These are phyloP conservation scores for Melinaea menophilus DNA, from an alignment of 2,888 invertebrate genomes.

Conservation along the genomic window DNA sequence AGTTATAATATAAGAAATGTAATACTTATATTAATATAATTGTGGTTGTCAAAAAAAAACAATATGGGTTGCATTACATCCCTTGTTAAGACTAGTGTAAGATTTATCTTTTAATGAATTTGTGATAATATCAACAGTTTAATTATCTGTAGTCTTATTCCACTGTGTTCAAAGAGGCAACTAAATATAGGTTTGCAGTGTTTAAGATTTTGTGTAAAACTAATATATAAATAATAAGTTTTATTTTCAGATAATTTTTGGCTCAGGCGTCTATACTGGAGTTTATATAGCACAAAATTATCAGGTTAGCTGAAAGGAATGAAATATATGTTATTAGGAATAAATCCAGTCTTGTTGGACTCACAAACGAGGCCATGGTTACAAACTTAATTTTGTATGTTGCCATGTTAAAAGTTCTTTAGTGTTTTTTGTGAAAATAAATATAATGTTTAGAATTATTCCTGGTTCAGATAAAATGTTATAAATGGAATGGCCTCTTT, in stretches of 20 bases:
- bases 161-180: constrained; percentile 1
- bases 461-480: constrained; percentile 31
- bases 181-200: background rate
- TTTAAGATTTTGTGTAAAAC: too few relatives aligned
- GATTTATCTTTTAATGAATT: constrained; percentile 26
- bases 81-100: constrained; percentile 44
- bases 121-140: constrained; percentile 3
- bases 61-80: constrained; percentile 40
- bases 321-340: background rate
- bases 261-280: constrained; percentile 84
- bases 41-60: constrained; percentile 10
- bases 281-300: constrained; percentile 87
- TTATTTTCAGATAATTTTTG: constrained; percentile 80
- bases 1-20: constrained; percentile 5
- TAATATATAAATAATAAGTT: constrained; percentile 29
- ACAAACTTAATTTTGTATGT: background rate
- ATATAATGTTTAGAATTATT: constrained; percentile 15
- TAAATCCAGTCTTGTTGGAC: background rate
- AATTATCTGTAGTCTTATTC: constrained; percentile 3
- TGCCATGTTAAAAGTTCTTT: background rate
- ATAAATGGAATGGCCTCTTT: constrained; percentile 41
- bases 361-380: constrained; percentile 42
- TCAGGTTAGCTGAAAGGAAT: constrained; percentile 71
- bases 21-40: constrained; percentile 8
- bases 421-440: background rate